Conservation (phyloP, 2,797 vertebrate genomes). For the Agapornis canus region DNA sequence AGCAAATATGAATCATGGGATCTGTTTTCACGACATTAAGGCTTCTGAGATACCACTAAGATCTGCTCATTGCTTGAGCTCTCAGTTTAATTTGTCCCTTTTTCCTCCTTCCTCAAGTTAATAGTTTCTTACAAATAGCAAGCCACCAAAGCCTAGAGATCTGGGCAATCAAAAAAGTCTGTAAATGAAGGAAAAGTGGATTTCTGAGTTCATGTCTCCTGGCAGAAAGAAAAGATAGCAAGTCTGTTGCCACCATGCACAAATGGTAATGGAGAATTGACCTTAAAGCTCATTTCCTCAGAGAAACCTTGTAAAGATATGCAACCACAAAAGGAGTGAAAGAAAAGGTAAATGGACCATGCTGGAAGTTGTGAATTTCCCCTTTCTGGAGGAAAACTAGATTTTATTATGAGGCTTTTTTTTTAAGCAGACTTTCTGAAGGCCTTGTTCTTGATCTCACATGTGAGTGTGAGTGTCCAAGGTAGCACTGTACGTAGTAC, state of each 20-base stretch:
- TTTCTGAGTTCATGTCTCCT: neutral
- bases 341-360: neutral
- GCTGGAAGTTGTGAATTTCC: neutral
- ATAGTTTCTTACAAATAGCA: neutral
- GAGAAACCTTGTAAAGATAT: neutral
- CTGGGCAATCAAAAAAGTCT: neutral
- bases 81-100: neutral
- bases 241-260: neutral
- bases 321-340: neutral
- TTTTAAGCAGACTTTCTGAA: neutral
- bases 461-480: neutral
- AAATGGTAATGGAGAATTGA: neutral
- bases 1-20: rapidly evolving
- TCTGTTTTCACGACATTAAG: neutral
- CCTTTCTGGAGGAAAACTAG: neutral
- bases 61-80: neutral
- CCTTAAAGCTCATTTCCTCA: neutral
- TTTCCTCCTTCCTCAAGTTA: neutral
- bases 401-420: neutral
- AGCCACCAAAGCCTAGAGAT: neutral
- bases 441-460: neutral
- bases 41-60: neutral
- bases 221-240: neutral
- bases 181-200: neutral
- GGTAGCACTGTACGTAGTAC: neutral